Conservation (phyloP, 1,140 invertebrate genomes). For the Scaptomyza pallida region DNA sequence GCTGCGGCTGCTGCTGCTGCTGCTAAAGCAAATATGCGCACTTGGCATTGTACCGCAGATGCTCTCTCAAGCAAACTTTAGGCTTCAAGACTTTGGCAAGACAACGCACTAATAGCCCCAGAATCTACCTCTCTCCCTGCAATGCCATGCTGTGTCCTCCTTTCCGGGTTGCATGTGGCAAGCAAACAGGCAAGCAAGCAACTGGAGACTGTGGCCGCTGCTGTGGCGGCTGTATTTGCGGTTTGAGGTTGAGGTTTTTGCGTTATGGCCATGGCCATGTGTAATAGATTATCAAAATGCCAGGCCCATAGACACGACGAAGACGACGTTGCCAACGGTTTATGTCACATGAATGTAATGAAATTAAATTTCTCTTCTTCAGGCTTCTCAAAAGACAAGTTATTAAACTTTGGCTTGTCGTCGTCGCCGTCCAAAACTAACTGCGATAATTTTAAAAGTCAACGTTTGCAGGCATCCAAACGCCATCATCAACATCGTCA, state of each 20-base stretch:
- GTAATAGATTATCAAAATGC: slow-evolving; percentile 82
- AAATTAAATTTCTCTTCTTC: slow-evolving; percentile 77
- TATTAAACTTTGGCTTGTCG: slow-evolving; percentile 58
- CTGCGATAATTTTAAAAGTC: slow-evolving; percentile 81
- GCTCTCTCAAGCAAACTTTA: slow-evolving; percentile 24
- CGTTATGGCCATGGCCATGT: slow-evolving; percentile 69
- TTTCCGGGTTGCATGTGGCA: slow-evolving; percentile 51
- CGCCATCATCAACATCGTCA: slow-evolving; percentile 2
- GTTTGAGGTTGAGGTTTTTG: slow-evolving; percentile 70
- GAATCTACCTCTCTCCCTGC: not conserved
- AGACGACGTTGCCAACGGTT: slow-evolving; percentile 53
- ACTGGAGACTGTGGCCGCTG: slow-evolving; percentile 22
- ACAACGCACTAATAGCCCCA: slow-evolving; percentile 78
- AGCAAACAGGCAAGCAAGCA: not conserved
- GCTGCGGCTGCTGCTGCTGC: slow-evolving; percentile 37
- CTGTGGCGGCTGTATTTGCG: slow-evolving; percentile 52
- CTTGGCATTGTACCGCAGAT: slow-evolving; percentile 69
- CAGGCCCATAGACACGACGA: slow-evolving; percentile 50
- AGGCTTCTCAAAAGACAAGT: slow-evolving; percentile 25
- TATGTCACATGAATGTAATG: slow-evolving; percentile 81
- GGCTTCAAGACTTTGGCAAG: slow-evolving; percentile 44
- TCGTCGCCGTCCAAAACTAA: slow-evolving; percentile 29
- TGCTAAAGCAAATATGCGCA: slow-evolving; percentile 76
- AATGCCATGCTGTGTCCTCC: slow-evolving; percentile 30
- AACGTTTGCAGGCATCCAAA: slow-evolving; percentile 49